A percentile compares a stretch with the other conserved stretches of the same genome.
Conservation (phyloP, 2,797 vertebrate genomes). For the Enteromius argenteus region DNA sequence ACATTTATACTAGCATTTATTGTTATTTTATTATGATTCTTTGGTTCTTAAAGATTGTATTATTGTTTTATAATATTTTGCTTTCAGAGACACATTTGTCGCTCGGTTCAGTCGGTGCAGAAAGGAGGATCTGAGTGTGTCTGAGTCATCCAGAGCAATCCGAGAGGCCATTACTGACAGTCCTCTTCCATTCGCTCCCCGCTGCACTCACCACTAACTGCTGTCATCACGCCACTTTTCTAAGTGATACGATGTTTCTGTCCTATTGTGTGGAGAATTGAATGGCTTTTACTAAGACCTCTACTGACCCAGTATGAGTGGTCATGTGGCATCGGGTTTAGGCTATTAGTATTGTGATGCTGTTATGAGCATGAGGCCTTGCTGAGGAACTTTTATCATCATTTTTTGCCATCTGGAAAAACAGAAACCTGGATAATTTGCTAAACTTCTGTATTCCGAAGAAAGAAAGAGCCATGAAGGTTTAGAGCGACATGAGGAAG, state of each 20-base stretch:
- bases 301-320: background rate
- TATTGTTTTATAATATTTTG: background rate
- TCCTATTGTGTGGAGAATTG: constrained; percentile 25
- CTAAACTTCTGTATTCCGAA: background rate
- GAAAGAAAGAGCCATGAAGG: background rate
- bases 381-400: background rate
- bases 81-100: background rate
- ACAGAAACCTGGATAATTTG: background rate
- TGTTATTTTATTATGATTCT: background rate
- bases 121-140: constrained; percentile 8
- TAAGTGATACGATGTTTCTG: background rate
- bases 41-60: background rate
- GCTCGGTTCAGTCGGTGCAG: background rate
- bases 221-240: constrained; percentile 18
- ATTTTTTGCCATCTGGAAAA: background rate
- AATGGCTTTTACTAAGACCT: constrained; percentile 36
- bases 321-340: background rate
- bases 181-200: background rate
- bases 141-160: constrained; percentile 20
- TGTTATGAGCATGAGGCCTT: background rate
- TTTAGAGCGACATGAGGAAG: background rate
- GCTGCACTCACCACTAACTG: constrained; percentile 7
- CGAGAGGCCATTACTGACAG: constrained; percentile 29
- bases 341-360: background rate
- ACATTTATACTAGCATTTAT: background rate